These are phyloP conservation scores for Chaenocephalus aceratus DNA, from an alignment of 2,113 vertebrate genomes.

Conservation along the genomic window DNA sequence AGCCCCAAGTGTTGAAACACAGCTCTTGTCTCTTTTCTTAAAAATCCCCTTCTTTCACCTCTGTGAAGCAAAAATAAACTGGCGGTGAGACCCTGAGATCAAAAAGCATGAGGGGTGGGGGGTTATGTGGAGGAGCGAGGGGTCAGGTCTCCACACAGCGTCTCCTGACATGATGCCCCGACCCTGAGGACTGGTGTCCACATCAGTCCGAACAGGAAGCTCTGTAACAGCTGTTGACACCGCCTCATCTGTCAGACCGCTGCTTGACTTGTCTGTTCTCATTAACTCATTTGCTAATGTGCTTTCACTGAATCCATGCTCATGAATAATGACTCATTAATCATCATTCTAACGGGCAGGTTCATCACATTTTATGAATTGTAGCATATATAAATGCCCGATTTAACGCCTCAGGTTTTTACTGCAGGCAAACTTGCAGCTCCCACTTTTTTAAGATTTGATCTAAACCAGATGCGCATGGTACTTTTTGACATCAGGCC, in stretches of 20 bases:
- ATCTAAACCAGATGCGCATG: conserved; percentile 6
- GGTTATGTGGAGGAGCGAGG: conserved; percentile 17
- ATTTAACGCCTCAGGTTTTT: background rate
- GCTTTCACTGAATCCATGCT: conserved; percentile 6
- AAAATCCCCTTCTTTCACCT: background rate
- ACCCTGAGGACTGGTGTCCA: conserved; percentile 53
- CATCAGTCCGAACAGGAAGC: conserved; percentile 37
- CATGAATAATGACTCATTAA: conserved; percentile 35
- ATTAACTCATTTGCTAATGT: conserved; percentile 28
- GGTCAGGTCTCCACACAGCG: conserved; percentile 42
- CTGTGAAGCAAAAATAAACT: background rate
- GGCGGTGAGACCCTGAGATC: background rate
- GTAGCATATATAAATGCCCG: background rate
- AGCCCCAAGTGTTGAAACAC: background rate
- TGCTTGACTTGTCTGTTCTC: conserved; percentile 44
- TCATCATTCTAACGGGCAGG: conserved; percentile 31
- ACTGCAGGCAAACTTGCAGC: background rate
- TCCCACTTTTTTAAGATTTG: background rate
- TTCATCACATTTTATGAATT: conserved; percentile 14
- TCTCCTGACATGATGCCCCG: conserved; percentile 30
- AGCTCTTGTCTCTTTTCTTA: background rate
- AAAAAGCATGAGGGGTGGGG: conserved; percentile 10
- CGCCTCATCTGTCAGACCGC: conserved; percentile 52
- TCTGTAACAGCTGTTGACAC: conserved; percentile 55
- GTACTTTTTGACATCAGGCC: background rate